phyloP scores from a whole-genome alignment of 2,113 vertebrate species.

The Ceyx melanurus region DNA sequence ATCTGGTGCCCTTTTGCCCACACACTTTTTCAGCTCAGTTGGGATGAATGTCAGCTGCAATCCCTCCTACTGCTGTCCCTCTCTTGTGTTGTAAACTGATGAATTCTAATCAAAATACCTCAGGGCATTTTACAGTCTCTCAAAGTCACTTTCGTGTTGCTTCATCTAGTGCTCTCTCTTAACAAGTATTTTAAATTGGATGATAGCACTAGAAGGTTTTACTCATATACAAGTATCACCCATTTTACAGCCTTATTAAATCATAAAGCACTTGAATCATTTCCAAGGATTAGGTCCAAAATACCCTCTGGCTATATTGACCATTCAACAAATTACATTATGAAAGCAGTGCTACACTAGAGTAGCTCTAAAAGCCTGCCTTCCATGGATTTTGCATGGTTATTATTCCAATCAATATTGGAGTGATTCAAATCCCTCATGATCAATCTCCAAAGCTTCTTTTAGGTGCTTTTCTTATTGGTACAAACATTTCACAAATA shows the following conservation, averaged over 20 bases:
- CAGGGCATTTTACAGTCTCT: constrained; percentile 20
- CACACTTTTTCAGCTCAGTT: background rate
- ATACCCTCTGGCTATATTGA: constrained; percentile 54
- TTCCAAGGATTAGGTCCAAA: constrained; percentile 51
- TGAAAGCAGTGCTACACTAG: background rate
- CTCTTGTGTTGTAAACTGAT: background rate
- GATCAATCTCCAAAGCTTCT: constrained; percentile 6
- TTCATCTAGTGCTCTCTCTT: constrained; percentile 41
- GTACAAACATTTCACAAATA: constrained; percentile 6
- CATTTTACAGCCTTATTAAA: constrained; percentile 61
- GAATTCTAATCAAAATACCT: constrained; percentile 44
- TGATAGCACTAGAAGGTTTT: constrained; percentile 35
- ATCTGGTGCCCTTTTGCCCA: background rate
- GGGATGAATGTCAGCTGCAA: background rate
- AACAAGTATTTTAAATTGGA: constrained; percentile 64
- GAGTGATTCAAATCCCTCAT: constrained; percentile 32
- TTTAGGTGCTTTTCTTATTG: constrained; percentile 6
- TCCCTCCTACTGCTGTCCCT: background rate
- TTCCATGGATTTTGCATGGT: constrained; percentile 20
- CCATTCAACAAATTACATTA: constrained; percentile 63
- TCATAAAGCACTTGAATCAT: constrained; percentile 53
- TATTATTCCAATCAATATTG: constrained; percentile 28
- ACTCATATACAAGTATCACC: constrained; percentile 4
- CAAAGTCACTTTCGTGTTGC: constrained; percentile 24
- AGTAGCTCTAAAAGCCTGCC: constrained; percentile 15